Evolutionary conservation across 1,140 invertebrate species (phyloP).

Genomic region (Drosophila quadrilineata): DNA sequence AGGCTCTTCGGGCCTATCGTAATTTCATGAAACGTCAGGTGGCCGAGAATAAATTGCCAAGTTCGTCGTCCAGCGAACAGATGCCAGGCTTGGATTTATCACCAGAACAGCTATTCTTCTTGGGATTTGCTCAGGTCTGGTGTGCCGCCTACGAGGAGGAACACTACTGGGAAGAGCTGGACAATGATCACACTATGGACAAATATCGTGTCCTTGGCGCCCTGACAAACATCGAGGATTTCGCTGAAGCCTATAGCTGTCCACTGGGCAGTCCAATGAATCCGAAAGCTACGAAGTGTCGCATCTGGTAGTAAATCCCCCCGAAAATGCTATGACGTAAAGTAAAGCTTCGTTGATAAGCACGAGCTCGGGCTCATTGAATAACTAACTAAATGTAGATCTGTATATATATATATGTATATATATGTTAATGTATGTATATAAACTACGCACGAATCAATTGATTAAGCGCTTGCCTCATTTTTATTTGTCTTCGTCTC

Average conservation of each 20-base stretch:
- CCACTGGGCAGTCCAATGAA: slow-evolving; percentile 84
- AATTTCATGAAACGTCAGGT: slow-evolving; percentile 51
- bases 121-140: slow-evolving; percentile 91
- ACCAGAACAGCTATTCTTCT: slow-evolving; percentile 93
- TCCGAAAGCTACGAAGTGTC: slow-evolving; percentile 66
- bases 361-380: slow-evolving; percentile 1
- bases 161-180: slow-evolving; percentile 68
- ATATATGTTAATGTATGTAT: background rate
- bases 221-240: slow-evolving; percentile 86
- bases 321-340: slow-evolving; percentile 77
- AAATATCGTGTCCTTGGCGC: slow-evolving; percentile 85
- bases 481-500: background rate
- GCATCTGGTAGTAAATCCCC: slow-evolving; percentile 5
- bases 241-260: slow-evolving; percentile 85
- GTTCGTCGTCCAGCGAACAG: slow-evolving; percentile 82
- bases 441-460: slow-evolving; percentile 12
- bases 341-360: slow-evolving; percentile 20
- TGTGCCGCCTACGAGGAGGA: slow-evolving; percentile 61
- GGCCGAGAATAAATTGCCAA: slow-evolving; percentile 78
- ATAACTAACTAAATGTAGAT: background rate
- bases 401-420: background rate
- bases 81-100: slow-evolving; percentile 92
- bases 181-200: slow-evolving; percentile 58
- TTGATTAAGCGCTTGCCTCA: slow-evolving; percentile 7
- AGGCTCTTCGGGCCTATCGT: slow-evolving; percentile 91